phyloP scores from a whole-genome alignment of 1,140 invertebrate species.

The Trinorchestia longiramus region DNA sequence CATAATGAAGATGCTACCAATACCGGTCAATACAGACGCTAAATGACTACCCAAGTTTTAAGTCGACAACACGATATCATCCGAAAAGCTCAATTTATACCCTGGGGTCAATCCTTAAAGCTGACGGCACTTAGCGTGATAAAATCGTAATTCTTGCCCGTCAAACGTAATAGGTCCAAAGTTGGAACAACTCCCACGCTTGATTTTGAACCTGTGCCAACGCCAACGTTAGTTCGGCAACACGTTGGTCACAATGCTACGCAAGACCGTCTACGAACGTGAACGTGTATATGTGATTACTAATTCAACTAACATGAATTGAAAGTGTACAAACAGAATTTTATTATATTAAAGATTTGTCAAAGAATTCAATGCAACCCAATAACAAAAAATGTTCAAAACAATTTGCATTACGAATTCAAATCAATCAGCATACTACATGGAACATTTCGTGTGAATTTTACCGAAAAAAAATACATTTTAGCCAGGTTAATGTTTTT shows the following conservation, averaged over 20 bases:
- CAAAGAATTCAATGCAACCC: too few species aligned
- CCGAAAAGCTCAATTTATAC: neutral
- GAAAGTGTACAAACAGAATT: too few species aligned
- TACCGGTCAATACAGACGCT: neutral
- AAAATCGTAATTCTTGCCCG: neutral
- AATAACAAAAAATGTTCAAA: too few species aligned
- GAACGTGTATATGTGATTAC: too few species aligned
- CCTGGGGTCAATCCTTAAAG: neutral
- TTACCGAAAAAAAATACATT: too few species aligned
- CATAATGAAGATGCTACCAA: neutral
- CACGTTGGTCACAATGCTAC: too few species aligned
- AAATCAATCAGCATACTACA: too few species aligned
- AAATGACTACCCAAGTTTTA: neutral
- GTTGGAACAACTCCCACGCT: neutral
- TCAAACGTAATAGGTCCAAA: neutral
- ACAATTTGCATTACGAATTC: too few species aligned
- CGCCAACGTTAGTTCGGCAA: neutral
- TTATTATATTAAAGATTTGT: too few species aligned
- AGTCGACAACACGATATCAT: neutral
- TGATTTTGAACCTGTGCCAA: neutral
- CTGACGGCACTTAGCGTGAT: neutral
- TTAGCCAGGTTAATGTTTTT: too few species aligned
- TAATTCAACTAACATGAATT: too few species aligned
- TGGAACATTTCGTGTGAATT: too few species aligned
- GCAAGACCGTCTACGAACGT: neutral